Conservation (phyloP, 2,113 vertebrate species). For the Tragelaphus imberbis region DNA sequence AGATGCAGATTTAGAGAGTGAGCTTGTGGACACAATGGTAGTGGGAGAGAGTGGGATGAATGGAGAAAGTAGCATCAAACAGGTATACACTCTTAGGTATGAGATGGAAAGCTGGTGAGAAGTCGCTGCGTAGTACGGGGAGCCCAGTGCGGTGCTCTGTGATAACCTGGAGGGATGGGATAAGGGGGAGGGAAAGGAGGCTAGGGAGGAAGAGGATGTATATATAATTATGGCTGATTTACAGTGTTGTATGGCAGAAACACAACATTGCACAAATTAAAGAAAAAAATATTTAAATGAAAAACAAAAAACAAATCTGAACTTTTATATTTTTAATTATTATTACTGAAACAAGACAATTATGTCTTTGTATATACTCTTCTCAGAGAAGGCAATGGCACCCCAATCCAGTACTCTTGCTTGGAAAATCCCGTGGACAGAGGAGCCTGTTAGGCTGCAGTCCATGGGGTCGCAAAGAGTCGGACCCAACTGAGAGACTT, state of each 20-base stretch:
- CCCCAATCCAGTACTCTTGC: too few species aligned
- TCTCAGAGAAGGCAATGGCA: background rate
- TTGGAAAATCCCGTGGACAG: too few species aligned
- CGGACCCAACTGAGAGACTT: too few species aligned
- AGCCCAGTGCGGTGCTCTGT: background rate
- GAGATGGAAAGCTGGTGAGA: background rate
- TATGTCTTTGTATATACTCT: background rate
- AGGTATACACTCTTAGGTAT: background rate
- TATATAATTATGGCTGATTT: background rate
- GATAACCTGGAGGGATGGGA: background rate
- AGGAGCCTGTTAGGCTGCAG: too few species aligned
- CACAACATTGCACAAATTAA: background rate
- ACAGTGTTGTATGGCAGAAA: background rate
- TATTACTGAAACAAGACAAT: background rate
- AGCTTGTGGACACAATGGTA: background rate
- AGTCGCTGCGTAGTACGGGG: rapidly evolving
- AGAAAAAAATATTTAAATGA: background rate
- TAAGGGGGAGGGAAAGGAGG: background rate
- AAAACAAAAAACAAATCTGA: background rate
- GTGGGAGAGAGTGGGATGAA: background rate
- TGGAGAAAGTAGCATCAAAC: background rate
- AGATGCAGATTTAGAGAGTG: background rate
- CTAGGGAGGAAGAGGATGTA: background rate
- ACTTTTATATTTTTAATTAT: background rate
- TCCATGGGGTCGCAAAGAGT: too few species aligned